Percentiles rank a stretch among this genome's conserved stretches.
Conservation (phyloP, 2,888 invertebrate genomes). For the Netelia fuscicornis region DNA sequence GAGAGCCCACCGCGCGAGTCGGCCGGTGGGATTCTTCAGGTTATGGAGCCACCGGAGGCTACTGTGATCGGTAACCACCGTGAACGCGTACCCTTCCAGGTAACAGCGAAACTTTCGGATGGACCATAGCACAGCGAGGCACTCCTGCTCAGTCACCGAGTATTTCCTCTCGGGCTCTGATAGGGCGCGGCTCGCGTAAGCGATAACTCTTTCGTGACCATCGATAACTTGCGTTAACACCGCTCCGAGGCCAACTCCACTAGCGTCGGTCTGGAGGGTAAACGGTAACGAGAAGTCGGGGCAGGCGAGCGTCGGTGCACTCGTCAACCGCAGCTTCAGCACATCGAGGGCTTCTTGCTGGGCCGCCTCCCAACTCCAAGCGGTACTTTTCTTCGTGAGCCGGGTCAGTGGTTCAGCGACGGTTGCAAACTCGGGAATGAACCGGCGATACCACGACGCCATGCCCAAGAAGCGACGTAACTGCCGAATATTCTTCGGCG, state of each 20-base stretch:
- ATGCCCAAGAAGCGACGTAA: slow-evolving; percentile 74
- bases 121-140: no score
- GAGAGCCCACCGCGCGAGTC: no score
- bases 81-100: no score
- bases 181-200: no score
- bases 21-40: no score
- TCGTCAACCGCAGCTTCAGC: slow-evolving; percentile 5
- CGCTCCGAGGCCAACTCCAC: slow-evolving; percentile 60
- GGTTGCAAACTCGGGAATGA: slow-evolving; percentile 68
- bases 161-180: no score
- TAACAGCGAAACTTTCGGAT: no score
- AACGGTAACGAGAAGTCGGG: slow-evolving; percentile 60
- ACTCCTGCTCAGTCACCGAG: no score
- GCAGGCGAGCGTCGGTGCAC: slow-evolving; percentile 40
- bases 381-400: slow-evolving; percentile 61
- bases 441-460: slow-evolving; percentile 73
- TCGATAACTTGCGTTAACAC: slow-evolving; percentile 70
- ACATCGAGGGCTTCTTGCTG: slow-evolving; percentile 26
- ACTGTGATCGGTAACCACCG: no score
- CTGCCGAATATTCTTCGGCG: slow-evolving; percentile 46
- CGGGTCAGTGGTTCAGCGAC: slow-evolving; percentile 66
- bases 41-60: no score
- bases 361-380: slow-evolving; percentile 42
- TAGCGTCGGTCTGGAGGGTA: slow-evolving; percentile 67
- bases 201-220: slow-evolving; percentile 39